Evolutionary conservation across 2,797 vertebrate species (phyloP), one percentile per base, ranked within the genome.

Genomic region (Anguilla anguilla): DNA sequence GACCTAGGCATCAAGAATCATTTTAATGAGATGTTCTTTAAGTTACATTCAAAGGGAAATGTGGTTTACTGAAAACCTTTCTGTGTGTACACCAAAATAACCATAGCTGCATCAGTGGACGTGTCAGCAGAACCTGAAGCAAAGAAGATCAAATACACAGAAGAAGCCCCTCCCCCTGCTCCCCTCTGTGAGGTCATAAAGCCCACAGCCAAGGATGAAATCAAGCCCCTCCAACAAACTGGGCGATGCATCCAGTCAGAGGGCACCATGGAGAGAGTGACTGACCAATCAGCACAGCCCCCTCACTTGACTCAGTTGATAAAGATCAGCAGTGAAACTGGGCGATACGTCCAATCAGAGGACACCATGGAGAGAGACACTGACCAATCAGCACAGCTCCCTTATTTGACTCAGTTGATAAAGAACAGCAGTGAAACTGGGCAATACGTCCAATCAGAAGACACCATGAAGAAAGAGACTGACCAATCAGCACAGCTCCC

Each of bases 161-260:
- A 96, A 92, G 95, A 90, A 0, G 97, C 97, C 84, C 95, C 96
- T 89, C 96, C 93, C 0, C 94, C 98, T 95, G 94, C 93, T 28
- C 96, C 99, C 93, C 91, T 91, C 92, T 97, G 97, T 89, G 96
- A 98, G 91, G 94, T 98, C 90, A 97, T 97, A 90, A 94, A 97
- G 13, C 93, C 91, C 0, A 92, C 93, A 22, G 95, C 95, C 0
- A 91, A 93, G 0, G 96, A 98, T 0, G 97, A 95, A 4, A 86
- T 89, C 88, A 93, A 93, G 25, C 92, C 98, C 85, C 93, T 94
- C 90, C 94, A 83, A 1, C 94, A 95, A 0, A 94, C 94, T 69
- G 96, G 95, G 89, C 93, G 97, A 90, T 94, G 97, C 77, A 93
- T 97, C 92, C 96, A 95, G 81, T 94, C 95, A 35, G 94, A 97